Percentiles rank a stretch among this genome's conserved stretches.
phyloP scores from a whole-genome alignment of 2,113 vertebrate species.

The Oreochromis tanganicae region DNA sequence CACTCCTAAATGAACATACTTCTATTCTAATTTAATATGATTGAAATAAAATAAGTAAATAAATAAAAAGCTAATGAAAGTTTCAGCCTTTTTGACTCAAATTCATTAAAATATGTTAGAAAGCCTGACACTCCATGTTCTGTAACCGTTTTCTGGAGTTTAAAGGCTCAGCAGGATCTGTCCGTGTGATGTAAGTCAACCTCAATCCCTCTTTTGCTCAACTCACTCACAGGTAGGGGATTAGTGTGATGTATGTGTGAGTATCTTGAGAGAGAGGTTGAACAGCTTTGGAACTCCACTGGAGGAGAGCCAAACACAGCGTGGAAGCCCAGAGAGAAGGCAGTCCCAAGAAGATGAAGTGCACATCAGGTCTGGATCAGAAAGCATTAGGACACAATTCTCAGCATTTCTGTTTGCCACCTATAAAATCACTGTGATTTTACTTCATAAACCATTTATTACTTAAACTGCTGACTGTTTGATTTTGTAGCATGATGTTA shows the following conservation, averaged over 20 bases:
- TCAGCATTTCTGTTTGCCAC: neutral
- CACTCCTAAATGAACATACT: neutral
- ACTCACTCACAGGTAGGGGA: constrained; percentile 19
- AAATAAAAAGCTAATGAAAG: neutral
- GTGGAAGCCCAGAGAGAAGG: neutral
- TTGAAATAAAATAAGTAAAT: neutral
- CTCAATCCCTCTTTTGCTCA: constrained; percentile 51
- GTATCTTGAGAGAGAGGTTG: constrained; percentile 31
- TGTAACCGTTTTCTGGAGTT: neutral
- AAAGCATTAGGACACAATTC: neutral
- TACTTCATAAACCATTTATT: neutral
- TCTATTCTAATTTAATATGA: neutral
- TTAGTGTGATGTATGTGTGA: constrained; percentile 41
- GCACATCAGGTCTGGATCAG: neutral
- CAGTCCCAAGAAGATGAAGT: neutral
- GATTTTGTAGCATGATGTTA: neutral
- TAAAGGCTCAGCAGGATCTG: neutral
- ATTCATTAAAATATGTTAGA: neutral
- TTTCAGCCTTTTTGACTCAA: neutral
- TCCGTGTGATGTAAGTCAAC: constrained; percentile 43
- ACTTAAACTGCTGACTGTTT: neutral
- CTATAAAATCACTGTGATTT: neutral
- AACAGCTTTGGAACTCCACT: constrained; percentile 35
- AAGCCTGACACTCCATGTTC: neutral
- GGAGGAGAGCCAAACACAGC: neutral